These are phyloP conservation scores for Brachionus manjavacas DNA, from an alignment of 1,140 invertebrate species.

Conservation along the genomic window DNA sequence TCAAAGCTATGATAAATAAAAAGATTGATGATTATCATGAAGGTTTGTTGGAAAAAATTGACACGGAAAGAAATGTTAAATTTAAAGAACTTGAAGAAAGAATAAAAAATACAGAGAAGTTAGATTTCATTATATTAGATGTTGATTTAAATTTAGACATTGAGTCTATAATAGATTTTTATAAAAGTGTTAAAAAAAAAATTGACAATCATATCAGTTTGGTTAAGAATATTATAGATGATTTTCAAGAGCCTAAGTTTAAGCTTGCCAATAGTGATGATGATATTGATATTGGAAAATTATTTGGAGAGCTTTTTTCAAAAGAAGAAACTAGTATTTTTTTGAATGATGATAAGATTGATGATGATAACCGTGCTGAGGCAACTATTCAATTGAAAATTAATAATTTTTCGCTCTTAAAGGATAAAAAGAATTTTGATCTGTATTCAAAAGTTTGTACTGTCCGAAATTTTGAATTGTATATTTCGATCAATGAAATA, in stretches of 20 bases:
- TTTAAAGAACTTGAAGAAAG: neutral
- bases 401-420: neutral
- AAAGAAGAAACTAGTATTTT: neutral
- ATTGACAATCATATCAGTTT: neutral
- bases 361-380: too few relatives aligned
- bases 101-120: neutral
- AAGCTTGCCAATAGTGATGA: neutral
- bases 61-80: too few relatives aligned
- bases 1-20: too few relatives aligned
- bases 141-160: neutral
- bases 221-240: neutral
- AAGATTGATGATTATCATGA: too few relatives aligned
- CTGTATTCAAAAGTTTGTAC: neutral
- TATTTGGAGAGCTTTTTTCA: neutral
- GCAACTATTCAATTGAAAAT: neutral
- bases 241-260: neutral
- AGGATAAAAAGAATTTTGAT: neutral
- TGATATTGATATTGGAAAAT: neutral
- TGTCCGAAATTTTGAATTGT: neutral
- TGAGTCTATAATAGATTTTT: neutral
- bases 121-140: neutral
- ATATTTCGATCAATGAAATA: neutral
- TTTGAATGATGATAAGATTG: neutral
- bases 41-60: too few relatives aligned
- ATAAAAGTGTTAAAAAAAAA: neutral